Base-by-base conservation (phyloP, 2,797 vertebrate genomes). In the Serranus cabrilla region DNA sequence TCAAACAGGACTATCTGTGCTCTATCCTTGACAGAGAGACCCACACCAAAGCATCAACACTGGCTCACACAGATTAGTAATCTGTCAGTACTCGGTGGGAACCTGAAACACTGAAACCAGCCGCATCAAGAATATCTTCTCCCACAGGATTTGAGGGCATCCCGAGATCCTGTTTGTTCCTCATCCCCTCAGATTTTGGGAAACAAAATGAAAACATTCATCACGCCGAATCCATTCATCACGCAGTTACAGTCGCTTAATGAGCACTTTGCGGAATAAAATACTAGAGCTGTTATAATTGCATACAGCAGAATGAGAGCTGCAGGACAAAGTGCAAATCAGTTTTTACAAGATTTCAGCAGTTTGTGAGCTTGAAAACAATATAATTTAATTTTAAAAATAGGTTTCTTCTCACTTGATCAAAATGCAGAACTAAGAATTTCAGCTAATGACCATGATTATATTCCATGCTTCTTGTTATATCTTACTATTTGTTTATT, bases 11-110 rank as follows among this genome's bases (percentile, higher is more conserved):
- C 86, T 82, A 58, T 91, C 81, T 79, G 63, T 47, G 74, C 66
- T n/a, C 76, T 87, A 70, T 78, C 89, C 89, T 76, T 82, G 87
- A 90, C 34, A 34, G 85, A 66, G 60, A 67, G 88, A 89, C 87
- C 88, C 85, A 82, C 90, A 91, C 85, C 82, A 85, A 87, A 90
- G 88, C 82, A 89, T 80, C 85, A 88, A 91, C 83, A 84, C 39
- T n/a, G 76, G 81, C 84, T 89, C 78, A 75, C 69, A 74, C 74
- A 85, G 88, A 92, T 91, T 82, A 88, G 80, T 75, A 79, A 86
- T 87, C 81, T 87, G 76, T 82, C 84, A 86, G 83, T 79, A 72
- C 72, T 84, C 39, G 65, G 85, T 92, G 89, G 91, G 91, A 93
- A 90, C 63, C 71, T 81, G 63, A 71, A 89, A 78, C 77, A 69